Conservation (phyloP, 2,797 vertebrate genomes). For the Danio tinwini region DNA sequence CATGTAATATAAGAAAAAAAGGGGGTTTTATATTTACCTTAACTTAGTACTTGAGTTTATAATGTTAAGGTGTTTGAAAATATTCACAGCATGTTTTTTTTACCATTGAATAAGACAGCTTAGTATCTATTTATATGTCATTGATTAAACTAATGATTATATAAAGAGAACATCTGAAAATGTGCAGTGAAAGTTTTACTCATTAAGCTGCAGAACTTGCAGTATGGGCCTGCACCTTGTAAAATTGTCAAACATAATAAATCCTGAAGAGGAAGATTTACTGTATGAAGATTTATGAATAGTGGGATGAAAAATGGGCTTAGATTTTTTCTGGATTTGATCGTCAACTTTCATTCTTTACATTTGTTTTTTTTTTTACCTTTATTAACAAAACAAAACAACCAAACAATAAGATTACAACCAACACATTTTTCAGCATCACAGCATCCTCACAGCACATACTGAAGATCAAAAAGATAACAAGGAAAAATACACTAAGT, state of each 20-base stretch:
- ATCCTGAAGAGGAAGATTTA: not conserved
- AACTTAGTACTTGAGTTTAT: not conserved
- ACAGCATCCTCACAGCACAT: too few species aligned
- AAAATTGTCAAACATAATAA: not conserved
- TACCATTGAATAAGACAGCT: not conserved
- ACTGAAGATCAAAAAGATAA: too few species aligned
- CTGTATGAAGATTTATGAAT: too few species aligned
- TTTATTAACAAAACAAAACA: too few species aligned
- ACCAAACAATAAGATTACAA: too few species aligned
- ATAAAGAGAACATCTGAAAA: constrained; percentile 10
- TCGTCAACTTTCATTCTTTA: too few species aligned
- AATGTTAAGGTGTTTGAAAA: constrained; percentile 1
- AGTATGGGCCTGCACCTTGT: not conserved
- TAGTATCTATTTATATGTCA: constrained; percentile 28
- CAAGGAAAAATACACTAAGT: too few species aligned
- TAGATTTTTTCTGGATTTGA: too few species aligned
- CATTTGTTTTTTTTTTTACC: too few species aligned
- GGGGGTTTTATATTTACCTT: not conserved
- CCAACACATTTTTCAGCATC: too few species aligned
- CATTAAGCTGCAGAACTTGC: not conserved
- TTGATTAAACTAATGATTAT: constrained; percentile 5
- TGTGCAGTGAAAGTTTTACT: not conserved
- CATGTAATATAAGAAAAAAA: not conserved
- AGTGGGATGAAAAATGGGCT: too few species aligned
- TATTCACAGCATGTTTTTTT: constrained; percentile 27